These are phyloP conservation scores for Rhimphoctona megacephalus DNA, from an alignment of 2,888 invertebrate species.

Conservation along the genomic window DNA sequence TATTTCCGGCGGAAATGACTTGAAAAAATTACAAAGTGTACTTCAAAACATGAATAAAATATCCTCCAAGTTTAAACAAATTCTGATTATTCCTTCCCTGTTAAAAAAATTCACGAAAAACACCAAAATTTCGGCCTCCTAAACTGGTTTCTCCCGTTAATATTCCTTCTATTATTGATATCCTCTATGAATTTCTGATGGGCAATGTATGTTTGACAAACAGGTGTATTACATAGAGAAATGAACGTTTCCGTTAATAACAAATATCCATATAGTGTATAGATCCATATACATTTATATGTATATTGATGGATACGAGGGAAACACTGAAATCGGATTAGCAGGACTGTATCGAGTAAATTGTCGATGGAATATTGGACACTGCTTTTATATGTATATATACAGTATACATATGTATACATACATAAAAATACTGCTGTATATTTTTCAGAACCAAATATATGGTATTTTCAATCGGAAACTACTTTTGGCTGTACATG, in stretches of 20 bases:
- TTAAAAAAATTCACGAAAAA: no score
- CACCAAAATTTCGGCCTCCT: no score
- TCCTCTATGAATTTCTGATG: neutral
- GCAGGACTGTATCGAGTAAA: conserved; percentile 9
- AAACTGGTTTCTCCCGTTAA: no score
- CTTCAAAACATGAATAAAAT: no score
- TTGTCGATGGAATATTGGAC: conserved; percentile 11
- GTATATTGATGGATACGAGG: conserved; percentile 3
- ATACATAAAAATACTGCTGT: neutral
- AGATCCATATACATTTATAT: neutral
- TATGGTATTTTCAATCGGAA: neutral
- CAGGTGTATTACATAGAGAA: conserved; percentile 1
- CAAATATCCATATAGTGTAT: conserved; percentile 8
- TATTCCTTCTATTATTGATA: neutral
- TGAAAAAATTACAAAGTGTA: no score
- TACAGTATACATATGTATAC: neutral
- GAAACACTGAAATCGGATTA: conserved; percentile 32
- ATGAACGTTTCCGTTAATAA: conserved; percentile 25
- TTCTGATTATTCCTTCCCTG: no score
- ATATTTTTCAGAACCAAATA: neutral
- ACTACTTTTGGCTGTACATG: neutral
- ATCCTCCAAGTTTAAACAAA: no score
- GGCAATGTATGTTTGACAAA: neutral
- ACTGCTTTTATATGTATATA: neutral
- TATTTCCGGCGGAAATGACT: no score